These are phyloP conservation scores for Hydrochoerus hydrochaeris DNA, from an alignment of 2,113 vertebrate species.

Conservation along the genomic window DNA sequence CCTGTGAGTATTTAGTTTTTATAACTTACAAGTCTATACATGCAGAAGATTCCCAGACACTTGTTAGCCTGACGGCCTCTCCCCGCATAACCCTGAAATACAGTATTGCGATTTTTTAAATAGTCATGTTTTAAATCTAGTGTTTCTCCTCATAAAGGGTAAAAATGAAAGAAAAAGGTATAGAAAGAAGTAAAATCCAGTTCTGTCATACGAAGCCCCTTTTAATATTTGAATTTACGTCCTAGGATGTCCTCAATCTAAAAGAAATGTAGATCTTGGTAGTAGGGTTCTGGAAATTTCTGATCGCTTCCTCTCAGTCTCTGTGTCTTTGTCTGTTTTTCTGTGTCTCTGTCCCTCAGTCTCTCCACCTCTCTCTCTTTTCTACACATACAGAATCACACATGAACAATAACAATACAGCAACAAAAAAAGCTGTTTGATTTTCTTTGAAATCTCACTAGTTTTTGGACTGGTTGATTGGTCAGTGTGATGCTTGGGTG, in stretches of 20 bases:
- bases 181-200: neutral
- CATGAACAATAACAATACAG: neutral
- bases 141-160: neutral
- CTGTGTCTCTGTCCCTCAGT: neutral
- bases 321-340: neutral
- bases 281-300: neutral
- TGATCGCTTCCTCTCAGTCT: neutral
- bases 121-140: constrained; percentile 11
- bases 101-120: neutral
- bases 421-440: neutral
- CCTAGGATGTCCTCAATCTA: neutral
- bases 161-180: neutral
- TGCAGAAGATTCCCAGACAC: neutral
- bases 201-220: neutral
- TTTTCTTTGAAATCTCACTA: constrained; percentile 43
- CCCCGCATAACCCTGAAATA: neutral
- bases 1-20: neutral
- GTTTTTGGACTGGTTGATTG: neutral
- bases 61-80: neutral
- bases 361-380: neutral
- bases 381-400: neutral
- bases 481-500: neutral
- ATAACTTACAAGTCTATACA: neutral
- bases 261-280: neutral
- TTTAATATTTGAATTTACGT: neutral